Percentiles rank a stretch among this genome's conserved stretches.
Evolutionary conservation across 2,888 invertebrate genomes (phyloP).

Genomic region (Lordiphosa andalusiaca): DNA sequence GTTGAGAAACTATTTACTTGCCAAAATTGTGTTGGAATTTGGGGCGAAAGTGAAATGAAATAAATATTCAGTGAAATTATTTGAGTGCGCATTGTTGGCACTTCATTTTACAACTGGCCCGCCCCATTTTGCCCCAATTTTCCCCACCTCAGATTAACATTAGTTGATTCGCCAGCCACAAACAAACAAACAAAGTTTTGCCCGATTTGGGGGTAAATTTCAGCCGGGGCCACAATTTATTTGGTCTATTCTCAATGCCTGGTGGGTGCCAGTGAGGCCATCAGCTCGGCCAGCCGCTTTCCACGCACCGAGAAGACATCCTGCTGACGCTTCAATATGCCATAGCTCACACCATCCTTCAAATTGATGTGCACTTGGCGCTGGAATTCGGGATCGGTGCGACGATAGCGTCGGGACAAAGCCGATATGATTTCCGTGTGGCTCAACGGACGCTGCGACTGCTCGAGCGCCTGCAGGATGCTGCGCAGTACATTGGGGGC

Average conservation of each 20-base stretch:
- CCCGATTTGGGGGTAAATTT: too few species aligned
- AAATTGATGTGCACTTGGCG: conserved; percentile 44
- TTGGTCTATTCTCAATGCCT: too few species aligned
- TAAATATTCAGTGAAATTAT: too few species aligned
- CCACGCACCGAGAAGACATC: conserved; percentile 29
- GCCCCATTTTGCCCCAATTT: too few species aligned
- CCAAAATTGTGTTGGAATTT: conserved; percentile 4
- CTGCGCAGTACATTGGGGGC: conserved; percentile 28
- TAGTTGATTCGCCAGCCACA: too few species aligned
- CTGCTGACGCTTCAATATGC: conserved; percentile 41
- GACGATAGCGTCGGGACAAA: conserved; percentile 21
- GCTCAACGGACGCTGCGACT: conserved; percentile 34
- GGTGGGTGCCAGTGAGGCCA: conserved; percentile 13
- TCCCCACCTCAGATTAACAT: too few species aligned
- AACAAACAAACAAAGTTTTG: too few species aligned
- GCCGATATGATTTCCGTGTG: conserved; percentile 34
- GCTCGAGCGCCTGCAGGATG: conserved; percentile 35
- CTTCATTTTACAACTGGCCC: too few species aligned
- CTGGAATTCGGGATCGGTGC: conserved; percentile 50
- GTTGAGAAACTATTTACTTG: too few species aligned
- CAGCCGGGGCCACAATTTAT: too few species aligned
- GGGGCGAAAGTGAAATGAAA: conserved; percentile 5
- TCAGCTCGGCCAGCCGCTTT: conserved; percentile 31
- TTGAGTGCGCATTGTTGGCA: too few species aligned
- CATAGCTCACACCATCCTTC: conserved; percentile 45